phyloP scores from a whole-genome alignment of 2,888 invertebrate genomes.

The Platycheirus rosarum region DNA sequence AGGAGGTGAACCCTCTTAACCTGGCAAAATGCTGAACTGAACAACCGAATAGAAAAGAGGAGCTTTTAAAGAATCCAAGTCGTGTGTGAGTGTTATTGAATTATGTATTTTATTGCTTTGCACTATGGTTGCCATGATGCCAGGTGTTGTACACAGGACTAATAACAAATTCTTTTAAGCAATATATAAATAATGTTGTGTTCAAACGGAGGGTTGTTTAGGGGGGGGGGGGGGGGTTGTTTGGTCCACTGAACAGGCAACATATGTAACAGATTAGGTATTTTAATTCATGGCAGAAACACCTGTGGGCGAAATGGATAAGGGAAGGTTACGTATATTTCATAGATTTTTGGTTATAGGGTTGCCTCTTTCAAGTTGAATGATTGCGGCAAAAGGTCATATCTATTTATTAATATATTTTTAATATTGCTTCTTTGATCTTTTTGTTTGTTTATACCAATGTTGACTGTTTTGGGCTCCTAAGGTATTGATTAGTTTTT shows the following conservation, averaged over 20 bases:
- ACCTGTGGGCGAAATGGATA: conserved; percentile 11
- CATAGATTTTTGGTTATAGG: too few species aligned
- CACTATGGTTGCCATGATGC: conserved; percentile 46
- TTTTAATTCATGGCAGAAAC: conserved; percentile 13
- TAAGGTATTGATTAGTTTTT: too few species aligned
- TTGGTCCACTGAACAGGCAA: conserved; percentile 37
- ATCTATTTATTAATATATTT: too few species aligned
- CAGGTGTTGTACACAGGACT: conserved; percentile 35
- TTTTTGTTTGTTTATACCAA: too few species aligned
- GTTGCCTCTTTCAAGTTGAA: too few species aligned
- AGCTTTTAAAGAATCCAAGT: conserved; percentile 60
- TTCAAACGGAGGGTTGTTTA: background rate
- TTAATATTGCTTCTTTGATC: too few species aligned
- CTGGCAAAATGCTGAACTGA: conserved; percentile 1
- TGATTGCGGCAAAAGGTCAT: too few species aligned
- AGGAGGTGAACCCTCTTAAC: background rate
- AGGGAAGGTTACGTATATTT: too few species aligned
- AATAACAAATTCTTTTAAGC: conserved; percentile 12
- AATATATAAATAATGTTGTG: conserved; percentile 3
- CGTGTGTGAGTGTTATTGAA: conserved; percentile 68
- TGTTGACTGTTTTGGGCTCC: too few species aligned
- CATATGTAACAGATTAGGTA: conserved; percentile 20
- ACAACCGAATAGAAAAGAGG: too few species aligned
- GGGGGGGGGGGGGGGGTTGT: background rate
- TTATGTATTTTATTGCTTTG: conserved; percentile 69